These are phyloP conservation scores for Lordiphosa stackelbergi DNA, from an alignment of 1,140 invertebrate genomes.

Conservation along the genomic window DNA sequence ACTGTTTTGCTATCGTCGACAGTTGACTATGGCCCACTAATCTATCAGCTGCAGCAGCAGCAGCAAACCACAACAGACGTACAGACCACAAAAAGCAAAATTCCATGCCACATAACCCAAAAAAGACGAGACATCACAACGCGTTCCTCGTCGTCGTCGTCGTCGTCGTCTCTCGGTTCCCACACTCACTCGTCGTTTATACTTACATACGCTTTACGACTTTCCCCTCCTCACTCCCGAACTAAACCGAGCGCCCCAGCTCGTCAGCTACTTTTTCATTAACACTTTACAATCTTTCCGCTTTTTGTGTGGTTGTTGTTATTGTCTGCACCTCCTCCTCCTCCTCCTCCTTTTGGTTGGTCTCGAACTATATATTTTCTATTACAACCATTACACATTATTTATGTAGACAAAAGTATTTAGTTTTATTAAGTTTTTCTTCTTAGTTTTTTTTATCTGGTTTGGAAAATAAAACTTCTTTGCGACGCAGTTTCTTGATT, in stretches of 20 bases:
- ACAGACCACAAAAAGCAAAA: conserved; percentile 35
- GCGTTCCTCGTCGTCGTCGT: conserved; percentile 9
- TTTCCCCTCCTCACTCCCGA: conserved; percentile 16
- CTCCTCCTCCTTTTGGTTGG: neutral
- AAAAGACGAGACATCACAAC: conserved; percentile 25
- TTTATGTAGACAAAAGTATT: no score
- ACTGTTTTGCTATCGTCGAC: conserved; percentile 36
- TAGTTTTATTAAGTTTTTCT: no score
- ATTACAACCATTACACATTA: conserved; percentile 22
- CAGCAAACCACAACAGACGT: conserved; percentile 18
- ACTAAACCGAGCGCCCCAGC: conserved; percentile 2
- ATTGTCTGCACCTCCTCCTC: conserved; percentile 20
- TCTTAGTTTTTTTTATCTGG: no score
- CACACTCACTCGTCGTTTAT: conserved; percentile 42
- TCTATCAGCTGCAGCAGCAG: conserved; percentile 51
- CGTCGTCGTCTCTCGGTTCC: conserved; percentile 44
- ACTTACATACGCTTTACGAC: neutral
- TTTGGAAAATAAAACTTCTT: no score
- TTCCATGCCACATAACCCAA: conserved; percentile 56
- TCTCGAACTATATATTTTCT: conserved; percentile 1
- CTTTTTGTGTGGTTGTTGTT: conserved; percentile 34
- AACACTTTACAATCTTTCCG: conserved; percentile 74
- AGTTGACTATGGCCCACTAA: conserved; percentile 67
- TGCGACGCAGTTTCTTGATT: no score
- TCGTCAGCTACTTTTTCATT: conserved; percentile 68